Base-by-base conservation (phyloP, 2,113 vertebrate species). In the Bothrops jararaca region DNA sequence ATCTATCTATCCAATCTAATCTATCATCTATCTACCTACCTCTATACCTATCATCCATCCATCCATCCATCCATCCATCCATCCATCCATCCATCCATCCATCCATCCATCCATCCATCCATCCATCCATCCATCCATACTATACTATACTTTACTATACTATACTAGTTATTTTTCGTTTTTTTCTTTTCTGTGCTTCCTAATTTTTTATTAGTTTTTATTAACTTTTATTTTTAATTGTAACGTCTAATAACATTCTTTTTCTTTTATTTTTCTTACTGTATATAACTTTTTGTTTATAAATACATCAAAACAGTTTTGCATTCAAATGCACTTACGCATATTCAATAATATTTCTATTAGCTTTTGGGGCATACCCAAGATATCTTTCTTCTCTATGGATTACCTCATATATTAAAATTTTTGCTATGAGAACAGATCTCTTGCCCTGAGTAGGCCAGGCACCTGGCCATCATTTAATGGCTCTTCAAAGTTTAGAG, bases 391-490 rank as follows among this genome's bases (percentile, higher is more conserved):
- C 57, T 53, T 86, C 89, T 26, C 45, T 60, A 56, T 13, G 48
- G 39, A 80, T 92, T n/a, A 92, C 24, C 89, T 89, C 52, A 22
- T 20, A 53, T 60, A 57, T 86, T 90, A 90, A 85, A 42, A 89
- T 24, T 22, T 12, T 86, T 53, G 24, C 13, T 39, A 86, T 85
- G 45, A 89, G 74, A 58, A 86, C 39, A 50, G 54, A 90, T 52
- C 13, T 23, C 20, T 86, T 90, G 69, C 18, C 80, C 20, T 34
- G 52, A 80, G 8, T 74, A 58, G 52, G 89, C 34, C 1, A n/a
- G 26, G 86, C 52, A 93, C 60, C 58, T 57, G 60, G 90, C 64
- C 86, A 88, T 80, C 53, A 26, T 56, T 57, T 91, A 91, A 88
- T 34, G 29, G 53, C 52, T 57, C 23, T 4, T 88, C 22, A 18